Conservation (phyloP, 2,797 vertebrate species). For the Bovichtus variegatus region DNA sequence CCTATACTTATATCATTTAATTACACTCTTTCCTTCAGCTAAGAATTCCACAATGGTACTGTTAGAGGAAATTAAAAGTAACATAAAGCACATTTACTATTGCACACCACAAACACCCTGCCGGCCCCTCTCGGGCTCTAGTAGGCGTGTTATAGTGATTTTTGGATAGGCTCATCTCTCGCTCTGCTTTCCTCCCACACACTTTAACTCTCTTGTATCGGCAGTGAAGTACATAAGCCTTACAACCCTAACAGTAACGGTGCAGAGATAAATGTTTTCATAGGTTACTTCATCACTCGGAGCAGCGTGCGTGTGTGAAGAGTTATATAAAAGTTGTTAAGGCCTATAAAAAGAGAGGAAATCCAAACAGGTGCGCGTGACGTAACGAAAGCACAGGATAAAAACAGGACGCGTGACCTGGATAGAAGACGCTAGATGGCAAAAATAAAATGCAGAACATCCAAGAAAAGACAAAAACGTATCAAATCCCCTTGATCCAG, state of each 20-base stretch:
- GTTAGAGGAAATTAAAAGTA: slow-evolving; percentile 20
- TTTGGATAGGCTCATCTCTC: slow-evolving; percentile 52
- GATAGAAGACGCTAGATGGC: not conserved
- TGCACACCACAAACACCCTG: slow-evolving; percentile 15
- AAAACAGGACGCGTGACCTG: not conserved
- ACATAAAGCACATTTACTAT: slow-evolving; percentile 9
- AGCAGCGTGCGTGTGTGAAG: not conserved
- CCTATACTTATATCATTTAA: not conserved
- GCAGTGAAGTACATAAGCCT: slow-evolving; percentile 61
- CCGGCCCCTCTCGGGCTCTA: slow-evolving; percentile 30
- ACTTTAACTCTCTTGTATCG: slow-evolving; percentile 60
- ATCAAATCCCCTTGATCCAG: not conserved
- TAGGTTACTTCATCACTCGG: slow-evolving; percentile 8
- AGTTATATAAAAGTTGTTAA: slow-evolving; percentile 26
- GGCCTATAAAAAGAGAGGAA: slow-evolving; percentile 7
- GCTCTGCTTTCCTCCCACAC: slow-evolving; percentile 67
- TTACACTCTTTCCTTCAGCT: not conserved
- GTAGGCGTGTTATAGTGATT: slow-evolving; percentile 63
- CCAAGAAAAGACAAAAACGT: too few relatives aligned
- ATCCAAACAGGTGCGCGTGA: slow-evolving; percentile 32
- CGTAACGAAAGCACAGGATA: not conserved
- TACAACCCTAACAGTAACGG: slow-evolving; percentile 24
- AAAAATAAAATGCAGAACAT: not conserved
- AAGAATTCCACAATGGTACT: not conserved
- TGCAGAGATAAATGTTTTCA: slow-evolving; percentile 24